Percentiles rank a stretch among this genome's conserved stretches.
Evolutionary conservation across 2,113 vertebrate genomes (phyloP).

Genomic region (Suncus etruscus): DNA sequence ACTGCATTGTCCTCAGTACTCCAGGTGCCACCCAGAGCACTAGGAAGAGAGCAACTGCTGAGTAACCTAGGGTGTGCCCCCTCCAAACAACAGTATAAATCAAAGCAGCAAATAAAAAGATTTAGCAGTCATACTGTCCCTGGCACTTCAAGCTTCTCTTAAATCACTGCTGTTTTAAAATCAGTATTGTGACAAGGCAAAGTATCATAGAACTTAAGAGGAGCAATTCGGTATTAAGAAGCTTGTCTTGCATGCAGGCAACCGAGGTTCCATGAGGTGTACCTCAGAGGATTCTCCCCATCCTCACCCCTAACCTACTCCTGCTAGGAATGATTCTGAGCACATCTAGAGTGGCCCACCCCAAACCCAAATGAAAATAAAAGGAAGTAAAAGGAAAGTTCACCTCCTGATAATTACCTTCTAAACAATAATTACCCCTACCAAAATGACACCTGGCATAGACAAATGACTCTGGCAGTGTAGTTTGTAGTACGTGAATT

Average conservation of each 20-base stretch:
- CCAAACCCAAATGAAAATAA: no score
- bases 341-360: no score
- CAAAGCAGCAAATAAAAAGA: conserved; percentile 4
- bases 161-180: conserved; percentile 58
- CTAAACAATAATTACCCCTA: background rate
- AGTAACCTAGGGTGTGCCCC: no score
- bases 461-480: background rate
- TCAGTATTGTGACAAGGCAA: conserved; percentile 32
- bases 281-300: no score
- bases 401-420: conserved; percentile 22
- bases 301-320: no score
- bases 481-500: background rate
- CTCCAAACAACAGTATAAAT: no score
- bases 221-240: no score
- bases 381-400: background rate
- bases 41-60: no score
- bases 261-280: no score
- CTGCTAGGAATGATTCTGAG: background rate
- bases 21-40: no score
- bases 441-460: conserved; percentile 22
- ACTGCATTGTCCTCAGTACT: no score
- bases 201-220: conserved; percentile 40
- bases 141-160: conserved; percentile 38
- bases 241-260: no score
- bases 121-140: conserved; percentile 27